Percentiles rank a stretch among this genome's conserved stretches.
These are phyloP conservation scores for Enteromius anoplus DNA, from an alignment of 2,797 vertebrate species.

Conservation along the genomic window DNA sequence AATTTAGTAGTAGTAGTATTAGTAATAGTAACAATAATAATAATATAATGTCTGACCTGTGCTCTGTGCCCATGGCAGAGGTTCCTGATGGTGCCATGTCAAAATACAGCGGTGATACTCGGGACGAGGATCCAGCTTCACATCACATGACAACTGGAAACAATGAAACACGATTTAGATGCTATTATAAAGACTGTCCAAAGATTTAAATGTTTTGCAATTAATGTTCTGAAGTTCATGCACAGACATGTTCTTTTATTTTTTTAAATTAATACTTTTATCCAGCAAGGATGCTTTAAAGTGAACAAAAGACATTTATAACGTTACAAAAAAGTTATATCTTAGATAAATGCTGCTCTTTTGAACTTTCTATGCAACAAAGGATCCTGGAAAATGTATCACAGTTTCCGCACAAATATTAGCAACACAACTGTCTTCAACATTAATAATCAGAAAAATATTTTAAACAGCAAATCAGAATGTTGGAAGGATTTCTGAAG, in stretches of 20 bases:
- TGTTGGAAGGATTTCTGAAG: background rate
- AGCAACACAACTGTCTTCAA: no score
- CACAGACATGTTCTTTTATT: background rate
- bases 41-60: slow-evolving; percentile 77
- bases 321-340: background rate
- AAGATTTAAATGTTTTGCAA: background rate
- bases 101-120: slow-evolving; percentile 99
- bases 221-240: background rate
- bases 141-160: slow-evolving; percentile 95
- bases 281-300: background rate
- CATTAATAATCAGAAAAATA: background rate
- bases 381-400: background rate
- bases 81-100: slow-evolving; percentile 99
- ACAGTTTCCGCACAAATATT: background rate
- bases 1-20: background rate
- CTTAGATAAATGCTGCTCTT: no score
- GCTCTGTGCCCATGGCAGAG: slow-evolving; percentile 99
- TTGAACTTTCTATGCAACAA: background rate
- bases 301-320: background rate
- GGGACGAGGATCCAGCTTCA: slow-evolving; percentile 96
- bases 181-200: background rate
- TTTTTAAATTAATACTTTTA: background rate
- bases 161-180: background rate
- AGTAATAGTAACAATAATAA: background rate
- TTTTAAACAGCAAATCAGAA: background rate